A percentile compares a stretch with the other conserved stretches of the same genome.
These are phyloP conservation scores for Epicauta chinensis DNA, from an alignment of 1,140 invertebrate species.

Conservation along the genomic window DNA sequence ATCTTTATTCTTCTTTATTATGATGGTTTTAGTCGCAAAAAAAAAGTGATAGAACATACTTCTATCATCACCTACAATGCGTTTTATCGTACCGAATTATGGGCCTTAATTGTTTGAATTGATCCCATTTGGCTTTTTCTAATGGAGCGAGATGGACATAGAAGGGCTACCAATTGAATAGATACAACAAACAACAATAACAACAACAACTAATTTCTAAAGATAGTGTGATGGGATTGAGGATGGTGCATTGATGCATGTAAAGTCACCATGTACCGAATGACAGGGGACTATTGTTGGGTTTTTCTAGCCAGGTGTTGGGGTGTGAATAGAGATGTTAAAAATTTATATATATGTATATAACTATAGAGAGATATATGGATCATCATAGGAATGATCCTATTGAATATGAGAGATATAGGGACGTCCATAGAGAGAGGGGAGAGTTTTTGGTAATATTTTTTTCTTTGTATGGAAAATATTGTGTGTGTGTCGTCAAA, in stretches of 20 bases:
- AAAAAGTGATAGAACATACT: too few relatives aligned
- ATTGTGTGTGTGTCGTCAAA: slow-evolving; percentile 14
- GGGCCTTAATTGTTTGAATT: slow-evolving; percentile 3
- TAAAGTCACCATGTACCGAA: slow-evolving; percentile 9
- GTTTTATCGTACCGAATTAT: slow-evolving; percentile 6
- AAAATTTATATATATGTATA: slow-evolving; percentile 9
- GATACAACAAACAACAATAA: too few relatives aligned
- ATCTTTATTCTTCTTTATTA: too few relatives aligned
- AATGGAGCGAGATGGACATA: background rate
- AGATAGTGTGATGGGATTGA: slow-evolving; percentile 9
- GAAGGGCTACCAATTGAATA: background rate
- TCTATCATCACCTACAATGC: slow-evolving; percentile 9
- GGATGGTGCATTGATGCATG: slow-evolving; percentile 9
- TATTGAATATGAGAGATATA: too few relatives aligned
- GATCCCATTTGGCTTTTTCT: background rate
- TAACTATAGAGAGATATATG: too few relatives aligned
- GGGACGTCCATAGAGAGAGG: too few relatives aligned
- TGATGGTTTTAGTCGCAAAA: too few relatives aligned
- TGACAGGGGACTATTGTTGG: too few relatives aligned
- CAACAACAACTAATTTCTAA: slow-evolving; percentile 7
- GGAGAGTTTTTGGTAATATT: too few relatives aligned
- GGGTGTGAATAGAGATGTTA: slow-evolving; percentile 15
- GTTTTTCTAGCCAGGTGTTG: slow-evolving; percentile 11
- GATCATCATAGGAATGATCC: too few relatives aligned
- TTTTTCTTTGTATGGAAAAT: too few relatives aligned